Conservation (phyloP, 1,140 invertebrate genomes). For the Drosophila elegans region DNA sequence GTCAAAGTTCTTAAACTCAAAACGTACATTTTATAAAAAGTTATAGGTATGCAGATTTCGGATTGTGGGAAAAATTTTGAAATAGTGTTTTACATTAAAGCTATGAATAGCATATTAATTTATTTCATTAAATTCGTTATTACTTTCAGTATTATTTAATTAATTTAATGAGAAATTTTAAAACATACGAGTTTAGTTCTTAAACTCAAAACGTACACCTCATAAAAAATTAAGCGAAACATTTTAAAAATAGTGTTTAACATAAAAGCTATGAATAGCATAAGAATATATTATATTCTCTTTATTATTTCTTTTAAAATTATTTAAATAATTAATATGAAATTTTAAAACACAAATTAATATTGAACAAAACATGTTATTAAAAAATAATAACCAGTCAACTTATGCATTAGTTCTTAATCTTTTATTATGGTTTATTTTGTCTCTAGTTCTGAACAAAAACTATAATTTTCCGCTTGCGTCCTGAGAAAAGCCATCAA, state of each 20-base stretch:
- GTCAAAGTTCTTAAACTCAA: background rate
- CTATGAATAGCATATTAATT: too few relatives aligned
- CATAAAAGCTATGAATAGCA: background rate
- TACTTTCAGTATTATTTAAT: too few relatives aligned
- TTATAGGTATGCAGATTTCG: conserved; percentile 18
- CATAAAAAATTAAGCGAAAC: too few relatives aligned
- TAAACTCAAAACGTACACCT: conserved; percentile 5
- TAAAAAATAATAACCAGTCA: too few relatives aligned
- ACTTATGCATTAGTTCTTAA: background rate
- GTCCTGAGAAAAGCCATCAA: conserved; percentile 71
- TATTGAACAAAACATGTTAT: too few relatives aligned
- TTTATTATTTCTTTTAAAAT: too few relatives aligned
- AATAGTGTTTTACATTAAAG: background rate
- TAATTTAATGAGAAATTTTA: too few relatives aligned
- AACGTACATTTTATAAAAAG: conserved; percentile 12
- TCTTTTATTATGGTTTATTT: background rate
- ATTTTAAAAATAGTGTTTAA: background rate
- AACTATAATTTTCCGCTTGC: conserved; percentile 51
- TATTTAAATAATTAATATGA: too few relatives aligned
- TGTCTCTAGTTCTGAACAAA: conserved; percentile 31
- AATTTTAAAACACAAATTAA: too few relatives aligned
- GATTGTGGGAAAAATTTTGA: background rate
- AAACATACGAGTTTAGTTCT: background rate
- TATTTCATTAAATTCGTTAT: too few relatives aligned
- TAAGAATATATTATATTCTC: too few relatives aligned